phyloP scores from a whole-genome alignment of 2,113 vertebrate species.

The Gopherus flavomarginatus region DNA sequence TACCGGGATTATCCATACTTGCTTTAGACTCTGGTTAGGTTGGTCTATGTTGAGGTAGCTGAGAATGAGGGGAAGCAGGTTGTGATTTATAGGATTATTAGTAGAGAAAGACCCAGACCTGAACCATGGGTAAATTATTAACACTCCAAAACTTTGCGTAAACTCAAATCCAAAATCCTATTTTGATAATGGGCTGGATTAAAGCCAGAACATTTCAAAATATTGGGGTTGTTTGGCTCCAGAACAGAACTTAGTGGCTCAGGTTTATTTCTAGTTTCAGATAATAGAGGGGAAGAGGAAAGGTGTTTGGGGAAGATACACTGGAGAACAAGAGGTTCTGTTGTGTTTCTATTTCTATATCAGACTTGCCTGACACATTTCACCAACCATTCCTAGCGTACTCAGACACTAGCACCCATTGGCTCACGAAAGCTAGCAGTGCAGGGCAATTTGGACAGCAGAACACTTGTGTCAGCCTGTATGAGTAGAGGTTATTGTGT shows the following conservation, averaged over 20 bases:
- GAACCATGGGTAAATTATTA: background rate
- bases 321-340: background rate
- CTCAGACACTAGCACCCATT: background rate
- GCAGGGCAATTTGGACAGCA: background rate
- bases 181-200: background rate
- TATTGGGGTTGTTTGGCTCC: background rate
- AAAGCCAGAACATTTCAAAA: background rate
- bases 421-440: background rate
- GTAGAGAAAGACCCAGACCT: background rate
- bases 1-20: background rate
- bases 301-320: background rate
- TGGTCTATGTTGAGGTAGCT: background rate
- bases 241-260: background rate
- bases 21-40: background rate
- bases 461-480: background rate
- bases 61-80: background rate
- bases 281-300: background rate
- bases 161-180: background rate
- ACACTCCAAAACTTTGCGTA: background rate
- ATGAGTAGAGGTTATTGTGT: background rate
- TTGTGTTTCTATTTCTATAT: constrained; percentile 19
- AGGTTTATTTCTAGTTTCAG: background rate
- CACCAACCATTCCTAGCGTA: rapidly evolving
- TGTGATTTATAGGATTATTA: background rate
- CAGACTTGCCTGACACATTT: background rate